These are phyloP conservation scores for Pipistrellus kuhlii DNA, from an alignment of 2,797 vertebrate species.

Conservation along the genomic window DNA sequence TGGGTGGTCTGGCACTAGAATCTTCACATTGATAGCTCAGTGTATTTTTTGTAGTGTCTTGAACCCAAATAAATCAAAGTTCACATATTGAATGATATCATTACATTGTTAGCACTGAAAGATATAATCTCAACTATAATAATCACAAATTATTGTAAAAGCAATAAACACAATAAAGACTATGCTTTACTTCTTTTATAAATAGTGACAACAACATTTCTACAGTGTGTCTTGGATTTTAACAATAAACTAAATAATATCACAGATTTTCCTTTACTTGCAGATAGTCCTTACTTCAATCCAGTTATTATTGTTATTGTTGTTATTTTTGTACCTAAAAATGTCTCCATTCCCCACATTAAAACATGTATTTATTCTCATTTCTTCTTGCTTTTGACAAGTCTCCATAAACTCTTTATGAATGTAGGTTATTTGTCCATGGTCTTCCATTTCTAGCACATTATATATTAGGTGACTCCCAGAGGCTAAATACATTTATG, in stretches of 20 bases:
- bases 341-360: background rate
- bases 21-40: background rate
- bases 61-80: background rate
- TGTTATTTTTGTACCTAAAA: background rate
- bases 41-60: background rate
- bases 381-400: slow-evolving; percentile 17
- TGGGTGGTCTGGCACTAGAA: slow-evolving; percentile 58
- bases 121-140: background rate
- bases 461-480: background rate
- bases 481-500: background rate
- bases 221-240: background rate
- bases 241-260: background rate
- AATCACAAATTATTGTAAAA: background rate
- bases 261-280: background rate
- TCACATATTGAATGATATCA: background rate
- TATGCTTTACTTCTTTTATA: background rate
- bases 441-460: background rate
- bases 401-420: background rate
- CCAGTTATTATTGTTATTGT: background rate
- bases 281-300: background rate
- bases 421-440: background rate
- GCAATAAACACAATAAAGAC: background rate
- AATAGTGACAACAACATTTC: background rate
- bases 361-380: background rate
- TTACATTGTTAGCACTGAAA: background rate